Percentiles rank a stretch among this genome's conserved stretches.
Conservation (phyloP, 2,888 invertebrate genomes). For the Halictus quadricinctus region DNA sequence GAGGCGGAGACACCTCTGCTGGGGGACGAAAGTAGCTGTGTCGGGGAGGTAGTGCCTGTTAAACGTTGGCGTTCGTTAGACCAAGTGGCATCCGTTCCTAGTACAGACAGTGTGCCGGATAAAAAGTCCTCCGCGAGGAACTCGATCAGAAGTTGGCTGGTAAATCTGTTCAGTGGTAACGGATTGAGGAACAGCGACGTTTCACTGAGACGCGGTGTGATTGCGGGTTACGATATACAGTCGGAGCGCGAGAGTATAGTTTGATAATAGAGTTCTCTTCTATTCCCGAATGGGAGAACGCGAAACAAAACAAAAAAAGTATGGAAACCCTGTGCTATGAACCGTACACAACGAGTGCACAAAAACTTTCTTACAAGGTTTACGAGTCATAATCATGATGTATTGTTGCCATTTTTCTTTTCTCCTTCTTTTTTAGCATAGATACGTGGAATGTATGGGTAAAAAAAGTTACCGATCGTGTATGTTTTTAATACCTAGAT, state of each 20-base stretch:
- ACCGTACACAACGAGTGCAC: slow-evolving; percentile 44
- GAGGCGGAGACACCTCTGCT: slow-evolving; percentile 83
- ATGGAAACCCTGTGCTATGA: slow-evolving; percentile 40
- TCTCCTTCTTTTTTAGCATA: slow-evolving; percentile 62
- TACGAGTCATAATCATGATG: slow-evolving; percentile 72
- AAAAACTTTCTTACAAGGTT: slow-evolving; percentile 56
- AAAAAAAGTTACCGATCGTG: slow-evolving; percentile 81
- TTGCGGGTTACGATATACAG: slow-evolving; percentile 84
- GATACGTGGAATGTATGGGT: slow-evolving; percentile 79
- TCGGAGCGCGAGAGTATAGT: slow-evolving; percentile 86
- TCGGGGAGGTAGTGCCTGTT: slow-evolving; percentile 71
- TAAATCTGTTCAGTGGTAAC: slow-evolving; percentile 89
- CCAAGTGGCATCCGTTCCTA: slow-evolving; percentile 84
- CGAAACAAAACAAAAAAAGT: background rate
- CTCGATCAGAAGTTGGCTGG: slow-evolving; percentile 89
- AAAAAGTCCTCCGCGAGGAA: slow-evolving; percentile 86
- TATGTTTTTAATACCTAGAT: slow-evolving; percentile 80
- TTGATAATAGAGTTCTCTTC: slow-evolving; percentile 75
- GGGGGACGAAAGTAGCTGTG: slow-evolving; percentile 79
- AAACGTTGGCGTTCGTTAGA: slow-evolving; percentile 93
- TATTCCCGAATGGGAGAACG: background rate
- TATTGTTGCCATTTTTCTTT: slow-evolving; percentile 76
- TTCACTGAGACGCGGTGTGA: slow-evolving; percentile 84
- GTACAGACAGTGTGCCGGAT: slow-evolving; percentile 81
- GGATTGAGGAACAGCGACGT: slow-evolving; percentile 87